phyloP scores from a whole-genome alignment of 1,140 invertebrate genomes.

The Tetraneura akinire region DNA sequence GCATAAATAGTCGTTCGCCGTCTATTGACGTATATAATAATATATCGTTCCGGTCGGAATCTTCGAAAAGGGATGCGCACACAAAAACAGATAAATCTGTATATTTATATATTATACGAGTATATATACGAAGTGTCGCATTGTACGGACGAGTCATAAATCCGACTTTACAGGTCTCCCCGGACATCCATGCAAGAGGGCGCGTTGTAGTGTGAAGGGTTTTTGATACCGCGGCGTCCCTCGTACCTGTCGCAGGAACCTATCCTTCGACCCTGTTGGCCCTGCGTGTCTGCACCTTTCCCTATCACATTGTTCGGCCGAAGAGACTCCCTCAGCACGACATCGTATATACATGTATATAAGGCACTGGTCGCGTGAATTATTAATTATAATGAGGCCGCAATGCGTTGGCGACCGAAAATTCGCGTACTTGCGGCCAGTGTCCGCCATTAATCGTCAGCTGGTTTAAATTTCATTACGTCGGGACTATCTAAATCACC shows the following conservation, averaged over 20 bases:
- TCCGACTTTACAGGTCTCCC: slow-evolving; percentile 26
- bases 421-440: slow-evolving; percentile 29
- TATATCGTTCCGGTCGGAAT: background rate
- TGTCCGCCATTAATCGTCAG: slow-evolving; percentile 20
- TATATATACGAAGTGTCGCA: background rate
- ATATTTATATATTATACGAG: background rate
- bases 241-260: background rate
- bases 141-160: slow-evolving; percentile 19
- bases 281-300: too few relatives aligned
- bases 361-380: slow-evolving; percentile 21
- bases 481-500: slow-evolving; percentile 46
- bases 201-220: background rate
- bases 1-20: too few relatives aligned
- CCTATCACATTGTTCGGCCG: background rate
- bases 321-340: background rate
- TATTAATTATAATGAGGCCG: slow-evolving; percentile 45
- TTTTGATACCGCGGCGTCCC: background rate
- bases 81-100: too few relatives aligned
- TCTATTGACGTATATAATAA: background rate
- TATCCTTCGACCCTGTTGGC: too few relatives aligned
- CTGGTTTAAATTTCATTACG: slow-evolving; percentile 49
- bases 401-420: slow-evolving; percentile 15
- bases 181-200: background rate
- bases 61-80: background rate
- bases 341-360: background rate